These are phyloP conservation scores for Pammene aurita DNA, from an alignment of 2,888 invertebrate genomes.

Conservation along the genomic window DNA sequence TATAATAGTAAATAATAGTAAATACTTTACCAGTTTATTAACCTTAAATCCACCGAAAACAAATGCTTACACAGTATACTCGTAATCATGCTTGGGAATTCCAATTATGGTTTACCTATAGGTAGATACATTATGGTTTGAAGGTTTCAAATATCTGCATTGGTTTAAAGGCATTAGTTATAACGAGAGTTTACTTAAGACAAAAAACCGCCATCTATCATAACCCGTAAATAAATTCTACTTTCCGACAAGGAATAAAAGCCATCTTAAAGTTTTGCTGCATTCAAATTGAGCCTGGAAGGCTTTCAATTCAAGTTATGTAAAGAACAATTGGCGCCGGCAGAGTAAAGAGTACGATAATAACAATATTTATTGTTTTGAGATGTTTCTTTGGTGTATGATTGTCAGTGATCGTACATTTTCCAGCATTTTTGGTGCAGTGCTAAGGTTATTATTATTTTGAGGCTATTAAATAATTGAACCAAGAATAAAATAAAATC, in stretches of 20 bases:
- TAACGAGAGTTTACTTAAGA: slow-evolving; percentile 26
- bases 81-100: too few relatives aligned
- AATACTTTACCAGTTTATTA: too few relatives aligned
- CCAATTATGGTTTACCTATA: neutral
- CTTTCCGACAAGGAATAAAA: slow-evolving; percentile 73
- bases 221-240: slow-evolving; percentile 73
- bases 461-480: too few relatives aligned
- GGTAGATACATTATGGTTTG: too few relatives aligned
- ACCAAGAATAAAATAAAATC: too few relatives aligned
- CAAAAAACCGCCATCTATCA: slow-evolving; percentile 63
- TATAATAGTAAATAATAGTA: too few relatives aligned
- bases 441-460: too few relatives aligned
- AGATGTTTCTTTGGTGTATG: slow-evolving; percentile 29
- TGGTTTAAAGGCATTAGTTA: neutral
- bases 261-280: slow-evolving; percentile 74
- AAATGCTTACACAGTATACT: too few relatives aligned
- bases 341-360: slow-evolving; percentile 55
- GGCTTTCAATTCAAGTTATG: slow-evolving; percentile 75
- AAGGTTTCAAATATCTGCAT: too few relatives aligned
- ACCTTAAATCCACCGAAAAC: too few relatives aligned
- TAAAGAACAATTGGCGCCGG: slow-evolving; percentile 66
- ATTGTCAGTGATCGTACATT: too few relatives aligned
- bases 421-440: too few relatives aligned
- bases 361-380: slow-evolving; percentile 56
- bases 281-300: slow-evolving; percentile 74